phyloP scores from a whole-genome alignment of 2,888 invertebrate genomes.

The Hololepta plana region DNA sequence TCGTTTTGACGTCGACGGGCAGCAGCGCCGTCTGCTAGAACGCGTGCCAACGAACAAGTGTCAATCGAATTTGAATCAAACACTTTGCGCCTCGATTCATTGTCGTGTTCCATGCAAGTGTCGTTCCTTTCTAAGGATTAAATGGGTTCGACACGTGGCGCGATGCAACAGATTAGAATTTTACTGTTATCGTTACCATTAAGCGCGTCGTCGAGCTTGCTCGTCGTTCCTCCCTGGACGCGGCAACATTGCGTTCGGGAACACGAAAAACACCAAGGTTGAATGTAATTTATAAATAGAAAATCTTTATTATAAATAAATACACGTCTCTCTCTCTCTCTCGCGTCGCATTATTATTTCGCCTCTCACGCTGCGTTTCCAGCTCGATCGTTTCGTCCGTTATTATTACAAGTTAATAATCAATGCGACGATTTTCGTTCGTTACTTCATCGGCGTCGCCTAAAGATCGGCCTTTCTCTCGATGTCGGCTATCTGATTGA shows the following conservation, averaged over 20 bases:
- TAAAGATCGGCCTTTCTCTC: no score
- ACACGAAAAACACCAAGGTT: constrained; percentile 27
- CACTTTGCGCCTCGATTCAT: no score
- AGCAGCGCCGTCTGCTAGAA: constrained; percentile 4
- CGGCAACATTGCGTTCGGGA: no score
- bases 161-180: constrained; percentile 20
- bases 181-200: constrained; percentile 17
- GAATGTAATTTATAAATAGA: constrained; percentile 27
- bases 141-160: constrained; percentile 12
- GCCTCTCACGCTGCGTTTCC: no score
- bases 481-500: no score
- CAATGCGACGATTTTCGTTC: no score
- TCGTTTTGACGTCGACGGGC: no score
- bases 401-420: no score
- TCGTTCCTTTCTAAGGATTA: constrained; percentile 8
- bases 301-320: constrained; percentile 29
- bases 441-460: no score
- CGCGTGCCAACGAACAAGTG: constrained; percentile 4
- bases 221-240: no score
- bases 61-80: constrained; percentile 4
- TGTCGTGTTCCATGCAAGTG: constrained; percentile 1
- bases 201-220: constrained; percentile 24
- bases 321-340: constrained; percentile 21
- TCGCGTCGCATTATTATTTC: no score
- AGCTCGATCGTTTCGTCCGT: no score